Base-by-base conservation (phyloP, 2,888 invertebrate genomes). In the Caenorhabditis wallacei region DNA sequence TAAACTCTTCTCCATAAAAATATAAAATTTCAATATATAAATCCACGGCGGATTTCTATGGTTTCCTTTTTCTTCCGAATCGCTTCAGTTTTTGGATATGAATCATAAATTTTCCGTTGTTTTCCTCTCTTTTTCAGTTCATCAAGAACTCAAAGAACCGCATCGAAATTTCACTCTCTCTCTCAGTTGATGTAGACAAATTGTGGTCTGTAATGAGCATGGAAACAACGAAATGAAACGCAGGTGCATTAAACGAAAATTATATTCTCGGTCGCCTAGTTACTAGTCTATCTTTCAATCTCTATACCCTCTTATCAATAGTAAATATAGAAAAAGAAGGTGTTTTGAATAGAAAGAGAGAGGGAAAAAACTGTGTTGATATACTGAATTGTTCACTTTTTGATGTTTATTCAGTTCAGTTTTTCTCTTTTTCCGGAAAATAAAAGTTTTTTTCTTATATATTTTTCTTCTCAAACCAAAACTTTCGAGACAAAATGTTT, bases 181-280 rank as follows among this genome's bases (percentile, higher is more conserved):
- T 46, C 16, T 35, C 18, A 26, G 24, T 66, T 66, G 66, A 66
- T 66, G 35, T 64, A 30, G 26, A 40, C 13, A 2, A 48, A 26
- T n/a, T 35, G 18, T 66, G 46, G 63, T 30, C 30, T 51, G 18
- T 13, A 20, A 18, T 18, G 51, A 64, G 48, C 35, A 64, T 64
- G n/a, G 74, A 57, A 74, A 10, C 40, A 74, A 54, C 54, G 37
- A 24, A 16, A 22, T 57, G n/a, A 71, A 71, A 59, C 18, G 68
- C 54, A 68, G 68, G 37, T 35, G 59, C 20, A 10, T 2, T 4
- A 40, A 16, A 13, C 2, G 40, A 40, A 40, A 40, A 30, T 26
- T 18, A 20, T 24, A 3, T 46, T 37, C 22, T 20, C 64, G 46
- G 74, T 74, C 64, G 64, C 74, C 57, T 74, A 74, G 74, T 56